Evolutionary conservation across 1,140 invertebrate genomes (phyloP), one percentile per base, ranked within the genome.

Genomic region (Ruditapes philippinarum): DNA sequence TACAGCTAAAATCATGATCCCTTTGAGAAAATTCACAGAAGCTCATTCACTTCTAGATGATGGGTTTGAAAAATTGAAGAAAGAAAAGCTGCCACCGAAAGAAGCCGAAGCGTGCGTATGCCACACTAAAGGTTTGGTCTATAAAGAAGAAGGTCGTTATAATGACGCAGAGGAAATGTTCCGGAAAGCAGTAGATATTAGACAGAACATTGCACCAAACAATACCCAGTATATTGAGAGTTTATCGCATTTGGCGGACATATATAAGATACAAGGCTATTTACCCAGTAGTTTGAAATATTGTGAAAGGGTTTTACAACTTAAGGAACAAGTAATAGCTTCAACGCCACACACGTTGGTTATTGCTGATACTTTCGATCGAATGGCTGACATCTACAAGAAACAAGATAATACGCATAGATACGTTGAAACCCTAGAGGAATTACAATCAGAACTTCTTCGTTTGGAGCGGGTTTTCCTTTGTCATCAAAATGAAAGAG

Each of bases 81-180:
- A 25, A 45, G 14, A 45, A 19, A 22, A 42, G 0, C 25, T 62
- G 17, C 74, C 36, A 7, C 42, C 22, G 19, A 42, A 19, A 33
- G 74, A 65, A 25, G 60, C 51, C 4, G 12, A 38, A 22, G 51
- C 74, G 17, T 57, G 78, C 7, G 51, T 51, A 11, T 88, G 78
- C 40, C 33, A 88, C 76, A 79, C 74, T n/a, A 51, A 31, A 42
- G 85, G 85, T 25, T 79, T 78, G 42, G 73, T 88, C 9, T 68
- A 25, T 22, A 28, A n/a, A 7, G 40, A 49, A 33, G 38, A 65
- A n/a, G 60, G 49, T 5, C 36, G 45, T 17, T 62, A 57, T 38
- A 12, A n/a, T 62, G 57, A 88, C 7, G 51, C 85, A 9, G 36
- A 45, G 36, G 51, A n/a, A 31, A 17, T 38, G 36, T 79, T 88